phyloP scores from a whole-genome alignment of 1,140 invertebrate genomes.

The Drosophila malerkotliana region DNA sequence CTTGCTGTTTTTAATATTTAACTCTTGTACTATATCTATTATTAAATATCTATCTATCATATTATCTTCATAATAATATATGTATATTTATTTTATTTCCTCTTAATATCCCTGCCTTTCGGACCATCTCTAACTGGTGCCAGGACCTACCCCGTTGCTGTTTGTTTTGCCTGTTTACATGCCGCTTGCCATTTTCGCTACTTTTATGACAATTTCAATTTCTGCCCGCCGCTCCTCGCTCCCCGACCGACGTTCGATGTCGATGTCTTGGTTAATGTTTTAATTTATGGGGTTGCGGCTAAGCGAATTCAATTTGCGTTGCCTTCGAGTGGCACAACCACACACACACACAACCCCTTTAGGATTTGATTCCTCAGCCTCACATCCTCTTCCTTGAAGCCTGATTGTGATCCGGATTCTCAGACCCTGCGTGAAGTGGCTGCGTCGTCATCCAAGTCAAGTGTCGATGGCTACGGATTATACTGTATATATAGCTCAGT shows the following conservation, averaged over 20 bases:
- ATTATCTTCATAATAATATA: too few species aligned
- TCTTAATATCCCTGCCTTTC: neutral
- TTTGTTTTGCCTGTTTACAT: constrained; percentile 76
- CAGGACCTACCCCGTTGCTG: constrained; percentile 39
- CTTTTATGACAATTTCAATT: constrained; percentile 70
- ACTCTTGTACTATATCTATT: too few species aligned
- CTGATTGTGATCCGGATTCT: constrained; percentile 3
- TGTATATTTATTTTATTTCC: neutral
- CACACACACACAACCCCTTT: constrained; percentile 20
- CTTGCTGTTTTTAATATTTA: too few species aligned
- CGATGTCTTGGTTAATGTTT: constrained; percentile 60
- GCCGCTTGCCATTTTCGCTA: constrained; percentile 70
- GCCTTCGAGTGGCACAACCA: constrained; percentile 44
- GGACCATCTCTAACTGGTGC: constrained; percentile 31
- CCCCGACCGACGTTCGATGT: constrained; percentile 9
- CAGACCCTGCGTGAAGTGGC: constrained; percentile 60
- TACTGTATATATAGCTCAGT: constrained; percentile 10
- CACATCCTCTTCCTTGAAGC: constrained; percentile 1
- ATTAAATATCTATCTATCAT: too few species aligned
- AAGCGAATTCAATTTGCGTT: constrained; percentile 76
- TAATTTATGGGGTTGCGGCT: constrained; percentile 81
- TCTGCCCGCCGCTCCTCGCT: neutral
- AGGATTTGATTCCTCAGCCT: neutral
- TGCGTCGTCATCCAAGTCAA: constrained; percentile 60
- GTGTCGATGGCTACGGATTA: constrained; percentile 53